Evolutionary conservation across 2,113 vertebrate species (phyloP), one percentile per base, ranked within the genome.

Genomic region (Dicerorhinus sumatrensis): DNA sequence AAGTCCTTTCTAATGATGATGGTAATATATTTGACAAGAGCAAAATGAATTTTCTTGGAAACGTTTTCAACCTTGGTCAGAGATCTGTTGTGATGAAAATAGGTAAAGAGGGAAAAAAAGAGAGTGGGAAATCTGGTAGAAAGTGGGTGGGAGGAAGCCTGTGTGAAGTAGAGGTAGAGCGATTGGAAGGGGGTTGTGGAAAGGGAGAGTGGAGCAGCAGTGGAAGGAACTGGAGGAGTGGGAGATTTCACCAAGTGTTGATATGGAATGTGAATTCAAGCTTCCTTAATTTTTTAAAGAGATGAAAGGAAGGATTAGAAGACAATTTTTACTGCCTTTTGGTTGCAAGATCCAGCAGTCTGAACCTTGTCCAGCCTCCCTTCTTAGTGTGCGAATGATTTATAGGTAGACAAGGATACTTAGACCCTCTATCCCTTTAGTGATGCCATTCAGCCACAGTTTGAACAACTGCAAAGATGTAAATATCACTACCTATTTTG

Each of bases 1-100:
- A 96, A 93, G 51, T 46, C 10, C 33, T 88, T 80, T 76, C 29
- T 76, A 72, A 69, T 48, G 7, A 77, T 62, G 21, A 36, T 33
- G 63, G 25, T 48, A 85, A 48, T 89, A 63, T 63, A 75, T 76
- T 83, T 51, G 4, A 42, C 65, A 81, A 80, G 23, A 62, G 23
- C 76, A 48, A 94, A 86, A 90, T 80, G 8, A 69, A 73, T 67
- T 42, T 89, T 83, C 5, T 69, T 83, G 60, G 70, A 96, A 92
- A 73, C 6, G 39, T 85, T 89, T 89, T 76, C 36, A 85, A 56
- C 8, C 14, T 92, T 60, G 6, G 42, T 42, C 21, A 65, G 36
- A 8, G 10, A 75, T 69, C 42, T 77, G 62, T 70, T 95, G 0
- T 67, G 36, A 77, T 72, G 2, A 89, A 95, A 89, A 89, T 91